Evolutionary conservation across 2,113 vertebrate species (phyloP).

Genomic region (Hippoglossus stenolepis): DNA sequence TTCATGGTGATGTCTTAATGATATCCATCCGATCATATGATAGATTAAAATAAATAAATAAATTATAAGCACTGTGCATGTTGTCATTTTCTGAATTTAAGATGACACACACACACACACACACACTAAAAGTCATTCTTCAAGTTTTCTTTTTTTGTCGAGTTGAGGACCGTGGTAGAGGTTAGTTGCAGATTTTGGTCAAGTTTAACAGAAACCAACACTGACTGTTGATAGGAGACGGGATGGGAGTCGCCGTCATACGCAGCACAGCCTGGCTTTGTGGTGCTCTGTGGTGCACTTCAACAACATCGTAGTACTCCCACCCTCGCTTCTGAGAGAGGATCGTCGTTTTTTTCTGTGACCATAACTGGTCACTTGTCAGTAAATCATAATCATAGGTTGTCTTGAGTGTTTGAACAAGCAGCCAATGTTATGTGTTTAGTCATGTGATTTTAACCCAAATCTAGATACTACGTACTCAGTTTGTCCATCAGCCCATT

Average conservation of each 20-base stretch:
- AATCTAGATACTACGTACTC: background rate
- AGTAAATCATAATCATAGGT: constrained; percentile 5
- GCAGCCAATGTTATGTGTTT: background rate
- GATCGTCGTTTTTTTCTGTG: background rate
- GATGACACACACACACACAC: background rate
- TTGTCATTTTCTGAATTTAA: background rate
- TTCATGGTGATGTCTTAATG: no score
- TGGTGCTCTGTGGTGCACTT: background rate
- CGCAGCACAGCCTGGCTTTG: background rate
- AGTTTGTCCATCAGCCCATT: background rate
- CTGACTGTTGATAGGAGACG: background rate
- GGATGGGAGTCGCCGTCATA: no score
- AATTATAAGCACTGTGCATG: no score
- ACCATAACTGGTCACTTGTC: constrained; percentile 7
- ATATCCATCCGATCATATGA: no score
- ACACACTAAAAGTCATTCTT: background rate
- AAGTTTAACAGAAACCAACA: background rate
- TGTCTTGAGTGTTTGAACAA: constrained; percentile 1
- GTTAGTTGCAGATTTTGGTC: background rate
- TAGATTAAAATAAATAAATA: no score
- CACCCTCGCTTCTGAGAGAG: background rate
- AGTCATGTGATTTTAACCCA: background rate
- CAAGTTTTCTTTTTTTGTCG: background rate
- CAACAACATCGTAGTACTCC: background rate
- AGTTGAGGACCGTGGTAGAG: background rate